Percentiles rank a stretch among this genome's conserved stretches.
These are phyloP conservation scores for Ciconia maguari DNA, from an alignment of 2,113 vertebrate genomes.

Conservation along the genomic window DNA sequence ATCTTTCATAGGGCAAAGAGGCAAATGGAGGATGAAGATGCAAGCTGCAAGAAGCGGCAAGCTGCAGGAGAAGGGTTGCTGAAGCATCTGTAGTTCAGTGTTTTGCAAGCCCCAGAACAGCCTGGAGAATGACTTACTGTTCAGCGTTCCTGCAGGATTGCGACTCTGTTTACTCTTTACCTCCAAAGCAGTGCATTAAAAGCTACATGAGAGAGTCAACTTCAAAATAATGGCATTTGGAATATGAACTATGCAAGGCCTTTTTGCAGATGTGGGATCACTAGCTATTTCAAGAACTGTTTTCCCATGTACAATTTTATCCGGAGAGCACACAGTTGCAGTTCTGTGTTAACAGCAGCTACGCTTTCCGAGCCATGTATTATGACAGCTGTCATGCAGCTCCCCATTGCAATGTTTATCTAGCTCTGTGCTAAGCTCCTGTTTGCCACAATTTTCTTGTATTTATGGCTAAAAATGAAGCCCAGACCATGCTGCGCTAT, in stretches of 20 bases:
- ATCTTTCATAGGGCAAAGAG: not conserved
- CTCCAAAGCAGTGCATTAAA: not conserved
- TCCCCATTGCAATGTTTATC: not conserved
- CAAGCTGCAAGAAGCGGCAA: not conserved
- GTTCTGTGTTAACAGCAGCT: not conserved
- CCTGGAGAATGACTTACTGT: not conserved
- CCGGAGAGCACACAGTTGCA: not conserved
- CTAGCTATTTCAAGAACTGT: not conserved
- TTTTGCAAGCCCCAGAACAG: not conserved
- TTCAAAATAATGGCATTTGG: not conserved
- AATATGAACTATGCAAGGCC: not conserved
- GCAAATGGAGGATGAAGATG: not conserved
- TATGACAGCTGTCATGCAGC: not conserved
- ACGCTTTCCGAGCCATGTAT: fast-evolving
- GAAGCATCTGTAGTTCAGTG: not conserved
- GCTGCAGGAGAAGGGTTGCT: not conserved
- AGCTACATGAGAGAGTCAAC: not conserved
- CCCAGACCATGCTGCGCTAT: not conserved
- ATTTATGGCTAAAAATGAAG: not conserved
- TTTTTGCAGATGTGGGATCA: not conserved
- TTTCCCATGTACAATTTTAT: not conserved
- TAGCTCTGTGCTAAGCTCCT: not conserved
- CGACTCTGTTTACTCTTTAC: not conserved
- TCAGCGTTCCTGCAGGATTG: not conserved
- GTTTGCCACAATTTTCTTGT: not conserved